Evolutionary conservation across 2,888 invertebrate species (phyloP).

Genomic region (Tachystola acroxantha): DNA sequence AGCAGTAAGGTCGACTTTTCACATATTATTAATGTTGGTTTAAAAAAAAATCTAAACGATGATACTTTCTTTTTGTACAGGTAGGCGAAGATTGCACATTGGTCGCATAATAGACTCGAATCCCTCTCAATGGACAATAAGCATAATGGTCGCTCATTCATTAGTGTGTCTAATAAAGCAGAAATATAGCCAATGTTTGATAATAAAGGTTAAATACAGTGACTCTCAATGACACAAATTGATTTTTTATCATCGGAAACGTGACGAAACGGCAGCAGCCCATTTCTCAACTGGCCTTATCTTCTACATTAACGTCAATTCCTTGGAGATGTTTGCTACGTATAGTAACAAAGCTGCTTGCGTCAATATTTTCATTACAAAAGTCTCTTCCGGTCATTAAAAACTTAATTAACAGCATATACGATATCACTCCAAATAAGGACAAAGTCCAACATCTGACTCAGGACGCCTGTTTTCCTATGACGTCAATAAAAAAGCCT

Average conservation of each 20-base stretch:
- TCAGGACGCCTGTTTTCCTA: not conserved
- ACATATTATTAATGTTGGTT: no score
- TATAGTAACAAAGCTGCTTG: conserved; percentile 13
- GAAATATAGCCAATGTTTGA: conserved; percentile 5
- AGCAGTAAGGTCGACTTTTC: no score
- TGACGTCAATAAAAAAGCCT: not conserved
- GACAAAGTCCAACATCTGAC: conserved; percentile 4
- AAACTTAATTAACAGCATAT: conserved; percentile 10
- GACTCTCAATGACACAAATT: conserved; percentile 65
- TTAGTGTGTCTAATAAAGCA: not conserved
- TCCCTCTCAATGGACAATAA: no score
- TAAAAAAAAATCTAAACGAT: no score
- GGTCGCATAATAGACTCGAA: no score
- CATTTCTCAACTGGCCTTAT: conserved; percentile 57
- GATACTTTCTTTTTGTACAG: no score
- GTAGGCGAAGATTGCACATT: no score
- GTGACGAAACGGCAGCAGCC: conserved; percentile 53
- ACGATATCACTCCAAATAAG: conserved; percentile 6
- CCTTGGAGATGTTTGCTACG: conserved; percentile 26
- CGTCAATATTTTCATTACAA: conserved; percentile 22
- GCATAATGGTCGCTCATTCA: no score
- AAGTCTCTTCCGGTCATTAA: conserved; percentile 19
- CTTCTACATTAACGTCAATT: conserved; percentile 52
- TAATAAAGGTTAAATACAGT: conserved; percentile 35
- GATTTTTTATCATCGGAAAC: conserved; percentile 60